A percentile compares a stretch with the other conserved stretches of the same genome.
phyloP scores from a whole-genome alignment of 2,113 vertebrate species.

The Melanostigma gelatinosum region DNA sequence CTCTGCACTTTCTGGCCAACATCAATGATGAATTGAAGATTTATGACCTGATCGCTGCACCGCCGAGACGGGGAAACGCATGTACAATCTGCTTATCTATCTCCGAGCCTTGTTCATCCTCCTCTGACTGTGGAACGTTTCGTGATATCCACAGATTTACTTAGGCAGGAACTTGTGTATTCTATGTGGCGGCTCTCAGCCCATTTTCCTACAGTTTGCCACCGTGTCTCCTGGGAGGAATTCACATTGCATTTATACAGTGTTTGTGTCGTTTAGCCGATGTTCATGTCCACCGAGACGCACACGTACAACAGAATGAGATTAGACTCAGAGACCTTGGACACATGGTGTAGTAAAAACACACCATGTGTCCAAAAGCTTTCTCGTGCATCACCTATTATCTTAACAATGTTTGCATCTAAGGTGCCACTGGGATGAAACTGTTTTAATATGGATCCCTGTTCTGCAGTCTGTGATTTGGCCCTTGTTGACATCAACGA shows the following conservation, averaged over 20 bases:
- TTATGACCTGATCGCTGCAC: neutral
- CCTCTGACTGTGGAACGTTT: constrained; percentile 1
- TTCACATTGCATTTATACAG: constrained; percentile 52
- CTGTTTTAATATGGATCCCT: neutral
- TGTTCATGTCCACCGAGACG: constrained; percentile 40
- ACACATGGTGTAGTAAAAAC: neutral
- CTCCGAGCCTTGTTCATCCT: constrained; percentile 5
- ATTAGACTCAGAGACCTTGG: constrained; percentile 34
- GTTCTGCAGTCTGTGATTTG: neutral
- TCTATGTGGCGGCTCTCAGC: constrained; percentile 9
- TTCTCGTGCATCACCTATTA: neutral
- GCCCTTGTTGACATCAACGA: neutral
- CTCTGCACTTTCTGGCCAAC: neutral
- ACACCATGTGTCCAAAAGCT: neutral
- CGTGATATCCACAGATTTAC: constrained; percentile 31
- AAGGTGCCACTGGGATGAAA: neutral
- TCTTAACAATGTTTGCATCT: neutral
- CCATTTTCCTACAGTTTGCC: constrained; percentile 34
- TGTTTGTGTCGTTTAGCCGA: constrained; percentile 53
- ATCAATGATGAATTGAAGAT: constrained; percentile 1
- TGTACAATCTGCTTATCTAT: neutral
- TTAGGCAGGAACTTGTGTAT: constrained; percentile 41
- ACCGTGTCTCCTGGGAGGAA: constrained; percentile 47
- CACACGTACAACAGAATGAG: constrained; percentile 23
- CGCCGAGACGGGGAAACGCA: neutral